Evolutionary conservation across 2,113 vertebrate genomes (phyloP), one percentile per base, ranked within the genome.

Genomic region (Sorex fumeus): DNA sequence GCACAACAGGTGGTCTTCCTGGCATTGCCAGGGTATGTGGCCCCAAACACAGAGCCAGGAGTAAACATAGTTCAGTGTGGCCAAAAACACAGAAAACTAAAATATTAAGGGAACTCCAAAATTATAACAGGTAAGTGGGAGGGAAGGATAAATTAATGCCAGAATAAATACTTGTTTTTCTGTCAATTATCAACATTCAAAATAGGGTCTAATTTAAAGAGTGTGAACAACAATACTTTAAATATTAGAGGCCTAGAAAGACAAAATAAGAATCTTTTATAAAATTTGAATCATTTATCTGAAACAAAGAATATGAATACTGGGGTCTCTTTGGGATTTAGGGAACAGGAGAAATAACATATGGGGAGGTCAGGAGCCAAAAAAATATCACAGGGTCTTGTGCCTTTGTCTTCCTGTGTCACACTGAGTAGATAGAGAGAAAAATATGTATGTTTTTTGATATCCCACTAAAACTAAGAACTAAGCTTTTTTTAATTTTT

Each of bases 171-270:
- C 21, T 5, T 64, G 28, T 21, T 57, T 40, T 36, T 62, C 87
- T 77, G 60, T 80, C 18, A 79, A 85, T 50, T 91, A 62, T 62
- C 87, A 92, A 62, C 32, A 80, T 83, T 91, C 47, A 72, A 57
- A 94, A 71, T 72, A 40, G 10, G 23, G 8, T 88, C 1, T 89
- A 69, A 34, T 47, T 88, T 90, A 2, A 93, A 28, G n/a, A 34
- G 90, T n/a, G n/a, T 3, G 16, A 36, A 36, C 50, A 90, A 53
- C 1, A 93, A 86, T 53, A 53, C 25, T 66, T 76, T 45, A 21
- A 95, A 60, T 43, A 71, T 25, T 15, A 94, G 34, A 79, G 21
- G 21, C 57, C 8, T 30, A 32, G 34, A 43, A 21, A 81, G 28
- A 77, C 32, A 53, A 72, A 82, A 85, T 72, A 28, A 50, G 21